phyloP scores from a whole-genome alignment of 2,888 invertebrate genomes.

The Eupelmus urozonus region DNA sequence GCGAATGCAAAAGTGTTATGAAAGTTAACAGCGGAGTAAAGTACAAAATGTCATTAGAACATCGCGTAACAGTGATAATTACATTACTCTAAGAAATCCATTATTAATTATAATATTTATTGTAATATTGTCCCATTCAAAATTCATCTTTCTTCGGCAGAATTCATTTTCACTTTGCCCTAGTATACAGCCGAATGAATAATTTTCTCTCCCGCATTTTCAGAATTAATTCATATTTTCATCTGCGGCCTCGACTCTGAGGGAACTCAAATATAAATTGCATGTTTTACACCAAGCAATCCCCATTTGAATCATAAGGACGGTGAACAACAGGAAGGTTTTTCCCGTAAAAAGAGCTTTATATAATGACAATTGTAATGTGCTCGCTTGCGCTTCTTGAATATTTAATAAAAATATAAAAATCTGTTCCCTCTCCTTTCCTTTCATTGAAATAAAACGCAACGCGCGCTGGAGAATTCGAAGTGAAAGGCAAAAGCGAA shows the following conservation, averaged over 20 bases:
- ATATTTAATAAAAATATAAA: conserved; percentile 55
- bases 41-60: too few relatives aligned
- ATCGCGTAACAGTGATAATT: too few relatives aligned
- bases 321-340: neutral
- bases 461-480: conserved; percentile 11
- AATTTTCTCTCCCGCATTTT: neutral
- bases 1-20: neutral
- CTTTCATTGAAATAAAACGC: conserved; percentile 35
- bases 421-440: neutral
- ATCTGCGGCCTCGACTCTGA: neutral
- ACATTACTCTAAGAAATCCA: neutral
- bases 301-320: neutral
- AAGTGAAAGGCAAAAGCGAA: conserved; percentile 9
- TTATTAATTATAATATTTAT: neutral
- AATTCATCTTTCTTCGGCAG: neutral
- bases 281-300: neutral
- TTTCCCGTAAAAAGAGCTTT: neutral
- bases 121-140: neutral
- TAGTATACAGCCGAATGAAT: neutral
- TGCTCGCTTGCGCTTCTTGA: conserved; percentile 2
- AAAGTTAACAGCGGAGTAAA: too few relatives aligned
- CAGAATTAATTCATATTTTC: conserved; percentile 6
- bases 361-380: neutral
- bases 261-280: conserved; percentile 4
- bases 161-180: neutral